phyloP scores from a whole-genome alignment of 2,888 invertebrate genomes.

The Catocala sponsa region DNA sequence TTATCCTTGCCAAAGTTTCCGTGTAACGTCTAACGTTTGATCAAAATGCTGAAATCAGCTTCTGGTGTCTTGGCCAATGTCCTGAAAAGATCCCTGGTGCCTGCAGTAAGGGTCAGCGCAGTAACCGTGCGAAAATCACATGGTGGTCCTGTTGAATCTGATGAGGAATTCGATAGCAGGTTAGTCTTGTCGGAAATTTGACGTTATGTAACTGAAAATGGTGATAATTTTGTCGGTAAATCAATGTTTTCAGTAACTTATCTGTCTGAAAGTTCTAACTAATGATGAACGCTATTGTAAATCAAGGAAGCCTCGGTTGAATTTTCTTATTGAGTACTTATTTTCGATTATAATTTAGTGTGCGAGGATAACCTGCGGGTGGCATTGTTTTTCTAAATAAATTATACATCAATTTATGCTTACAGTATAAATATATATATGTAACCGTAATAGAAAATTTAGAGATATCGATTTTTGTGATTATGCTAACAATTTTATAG shows the following conservation, averaged over 20 bases:
- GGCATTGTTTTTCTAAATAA: no score
- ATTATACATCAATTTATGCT: no score
- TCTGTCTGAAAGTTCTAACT: neutral
- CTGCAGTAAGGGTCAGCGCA: constrained; percentile 71
- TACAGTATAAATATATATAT: no score
- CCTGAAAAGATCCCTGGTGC: constrained; percentile 75
- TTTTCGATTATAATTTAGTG: no score
- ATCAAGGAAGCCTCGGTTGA: neutral
- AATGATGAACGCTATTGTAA: neutral
- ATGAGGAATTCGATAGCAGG: constrained; percentile 95
- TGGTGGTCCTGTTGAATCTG: constrained; percentile 90
- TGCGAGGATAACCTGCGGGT: no score
- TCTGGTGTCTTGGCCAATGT: constrained; percentile 76
- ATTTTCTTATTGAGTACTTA: neutral
- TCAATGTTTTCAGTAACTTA: constrained; percentile 5
- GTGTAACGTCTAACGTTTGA: constrained; percentile 66
- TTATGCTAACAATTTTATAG: no score
- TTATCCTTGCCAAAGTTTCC: constrained; percentile 72
- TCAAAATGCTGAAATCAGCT: constrained; percentile 84
- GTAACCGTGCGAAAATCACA: constrained; percentile 75
- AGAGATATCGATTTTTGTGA: no score
- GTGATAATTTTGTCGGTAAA: constrained; percentile 45
- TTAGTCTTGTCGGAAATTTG: constrained; percentile 71
- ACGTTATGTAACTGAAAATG: constrained; percentile 85
- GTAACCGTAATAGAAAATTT: no score